Percentiles rank a stretch among this genome's conserved stretches.
These are phyloP conservation scores for Eurypyga helias DNA, from an alignment of 2,113 vertebrate genomes.

Conservation along the genomic window DNA sequence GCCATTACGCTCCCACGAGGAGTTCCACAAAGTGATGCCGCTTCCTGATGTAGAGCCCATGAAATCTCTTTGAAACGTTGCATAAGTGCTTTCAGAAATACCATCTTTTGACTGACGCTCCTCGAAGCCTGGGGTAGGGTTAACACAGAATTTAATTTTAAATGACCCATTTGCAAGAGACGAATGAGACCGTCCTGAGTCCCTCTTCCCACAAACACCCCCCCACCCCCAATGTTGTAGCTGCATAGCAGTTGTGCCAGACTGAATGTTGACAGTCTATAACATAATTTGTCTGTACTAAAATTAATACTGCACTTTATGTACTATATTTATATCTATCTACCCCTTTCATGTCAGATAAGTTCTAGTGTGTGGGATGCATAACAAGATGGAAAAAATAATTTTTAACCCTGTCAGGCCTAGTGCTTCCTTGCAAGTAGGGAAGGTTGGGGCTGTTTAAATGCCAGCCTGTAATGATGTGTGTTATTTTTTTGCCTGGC, in stretches of 20 bases:
- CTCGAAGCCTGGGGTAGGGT: neutral
- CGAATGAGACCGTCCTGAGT: neutral
- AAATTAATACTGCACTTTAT: slow-evolving; percentile 56
- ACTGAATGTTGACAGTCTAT: slow-evolving; percentile 34
- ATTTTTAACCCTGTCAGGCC: neutral
- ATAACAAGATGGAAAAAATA: neutral
- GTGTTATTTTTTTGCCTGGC: neutral
- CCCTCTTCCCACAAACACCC: neutral
- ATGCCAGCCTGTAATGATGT: neutral
- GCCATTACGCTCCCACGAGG: neutral
- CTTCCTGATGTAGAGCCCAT: neutral
- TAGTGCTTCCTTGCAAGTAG: neutral
- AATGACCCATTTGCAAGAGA: neutral
- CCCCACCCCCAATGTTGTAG: neutral
- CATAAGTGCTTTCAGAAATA: neutral
- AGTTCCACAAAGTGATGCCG: neutral
- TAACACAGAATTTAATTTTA: neutral
- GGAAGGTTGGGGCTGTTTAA: neutral
- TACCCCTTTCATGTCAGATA: slow-evolving; percentile 32
- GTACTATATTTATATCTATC: slow-evolving; percentile 38
- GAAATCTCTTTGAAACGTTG: accelerated
- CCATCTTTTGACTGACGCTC: neutral
- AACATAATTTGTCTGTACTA: slow-evolving; percentile 30
- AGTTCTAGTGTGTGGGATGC: slow-evolving; percentile 27
- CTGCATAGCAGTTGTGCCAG: slow-evolving; percentile 13